Evolutionary conservation across 2,797 vertebrate species (phyloP).

Genomic region (Intellagama lesueurii): DNA sequence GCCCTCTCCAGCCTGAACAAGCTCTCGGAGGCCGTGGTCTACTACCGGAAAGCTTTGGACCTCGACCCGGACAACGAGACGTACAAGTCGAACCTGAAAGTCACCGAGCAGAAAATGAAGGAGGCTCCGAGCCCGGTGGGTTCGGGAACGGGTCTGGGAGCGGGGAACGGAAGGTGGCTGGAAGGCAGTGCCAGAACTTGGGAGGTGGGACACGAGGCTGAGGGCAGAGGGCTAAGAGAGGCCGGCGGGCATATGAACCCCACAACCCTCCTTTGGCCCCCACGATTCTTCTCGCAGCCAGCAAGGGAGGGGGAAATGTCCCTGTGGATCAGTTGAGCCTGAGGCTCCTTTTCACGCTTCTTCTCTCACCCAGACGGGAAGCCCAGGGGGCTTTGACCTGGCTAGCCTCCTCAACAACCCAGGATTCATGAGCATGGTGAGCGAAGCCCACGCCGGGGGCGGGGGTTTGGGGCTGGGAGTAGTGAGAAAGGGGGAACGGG

Average conservation of each 20-base stretch:
- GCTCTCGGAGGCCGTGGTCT: slow-evolving; percentile 89
- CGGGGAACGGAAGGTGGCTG: fast-evolving
- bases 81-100: slow-evolving; percentile 93
- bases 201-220: not conserved
- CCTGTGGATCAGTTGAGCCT: not conserved
- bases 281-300: too few species aligned
- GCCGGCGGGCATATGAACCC: too few species aligned
- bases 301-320: too few species aligned
- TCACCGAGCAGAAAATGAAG: slow-evolving; percentile 93
- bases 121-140: slow-evolving; percentile 90
- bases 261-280: too few species aligned
- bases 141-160: not conserved
- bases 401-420: slow-evolving; percentile 94
- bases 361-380: slow-evolving; percentile 81
- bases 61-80: slow-evolving; percentile 95
- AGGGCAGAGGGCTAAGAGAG: too few species aligned
- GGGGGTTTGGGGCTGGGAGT: too few species aligned
- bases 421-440: slow-evolving; percentile 96
- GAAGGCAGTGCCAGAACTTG: too few species aligned
- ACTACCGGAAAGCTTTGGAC: slow-evolving; percentile 94
- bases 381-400: slow-evolving; percentile 90
- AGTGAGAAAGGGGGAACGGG: too few species aligned
- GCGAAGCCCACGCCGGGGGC: not conserved
- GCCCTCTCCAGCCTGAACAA: slow-evolving; percentile 94
- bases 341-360: not conserved